Evolutionary conservation across 2,888 invertebrate genomes (phyloP), one percentile per base, ranked within the genome.

Genomic region (Schizaphis graminum): DNA sequence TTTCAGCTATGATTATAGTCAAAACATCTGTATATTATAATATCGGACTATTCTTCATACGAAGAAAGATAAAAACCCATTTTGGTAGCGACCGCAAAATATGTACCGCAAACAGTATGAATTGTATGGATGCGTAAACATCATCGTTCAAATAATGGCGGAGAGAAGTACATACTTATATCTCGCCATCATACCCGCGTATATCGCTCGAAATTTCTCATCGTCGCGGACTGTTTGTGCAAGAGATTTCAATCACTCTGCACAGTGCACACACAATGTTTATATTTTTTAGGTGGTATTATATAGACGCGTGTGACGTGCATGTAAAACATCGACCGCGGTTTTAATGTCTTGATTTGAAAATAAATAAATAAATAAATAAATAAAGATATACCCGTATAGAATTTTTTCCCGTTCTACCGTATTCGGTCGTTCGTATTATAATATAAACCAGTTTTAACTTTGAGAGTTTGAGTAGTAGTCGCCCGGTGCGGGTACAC

Each of bases 321-420:
- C 53, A n/a, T 84, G 77, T 89, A 56, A 77, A 24, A 53, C 89
- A 53, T 89, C 53, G 77, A 56, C 77, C 44, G 92, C 13, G 44
- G 61, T 93, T 93, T 88, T 88, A 92, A 92, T 53, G 92, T 92
- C 92, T 92, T 92, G 88, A 89, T 92, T 92, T 87, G 24, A 61
- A 41, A 88, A 88, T 53, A 53, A 53, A 92, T 8, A 85, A 26
- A 53, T 35, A 53, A 53, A 91, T 53, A 28, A 26, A 56, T 41
- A 53, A 53, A 91, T 53, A 28, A 53, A 91, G 47, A 88, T 53
- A 67, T 53, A 28, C n/a, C 41, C 16, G 56, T 86, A 28, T 85
- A n/a, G 35, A 21, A 77, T 35, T 44, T 57, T 57, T 53, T 53
- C 53, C 49, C 28, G 24, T 47, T 44, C 7, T 44, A 16, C 44